phyloP scores from a whole-genome alignment of 2,797 vertebrate species.

The Xyrichtys novacula region DNA sequence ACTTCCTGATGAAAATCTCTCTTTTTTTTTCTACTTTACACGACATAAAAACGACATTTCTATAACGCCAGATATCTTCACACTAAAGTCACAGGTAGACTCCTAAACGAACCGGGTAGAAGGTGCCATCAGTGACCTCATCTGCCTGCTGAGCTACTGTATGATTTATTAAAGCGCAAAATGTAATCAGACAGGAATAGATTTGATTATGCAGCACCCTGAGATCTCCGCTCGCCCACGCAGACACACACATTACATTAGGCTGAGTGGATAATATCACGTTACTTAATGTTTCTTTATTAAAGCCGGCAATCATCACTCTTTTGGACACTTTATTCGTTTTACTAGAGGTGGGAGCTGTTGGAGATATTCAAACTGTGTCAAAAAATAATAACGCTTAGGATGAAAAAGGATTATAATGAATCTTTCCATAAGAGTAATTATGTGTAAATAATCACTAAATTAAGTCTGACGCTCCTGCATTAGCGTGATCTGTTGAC shows the following conservation, averaged over 20 bases:
- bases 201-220: constrained; percentile 59
- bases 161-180: constrained; percentile 51
- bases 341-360: not conserved
- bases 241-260: constrained; percentile 39
- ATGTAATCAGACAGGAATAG: constrained; percentile 67
- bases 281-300: constrained; percentile 51
- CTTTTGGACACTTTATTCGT: constrained; percentile 35
- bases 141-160: constrained; percentile 27
- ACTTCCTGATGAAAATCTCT: no score
- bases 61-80: no score
- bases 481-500: not conserved
- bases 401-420: not conserved
- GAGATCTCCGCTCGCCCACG: constrained; percentile 42
- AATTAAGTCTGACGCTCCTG: not conserved
- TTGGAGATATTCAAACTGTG: not conserved
- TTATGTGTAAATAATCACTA: not conserved
- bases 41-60: not conserved
- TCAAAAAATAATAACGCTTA: no score
- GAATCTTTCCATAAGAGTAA: not conserved
- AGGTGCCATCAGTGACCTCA: constrained; percentile 31
- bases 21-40: not conserved
- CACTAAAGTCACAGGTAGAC: not conserved
- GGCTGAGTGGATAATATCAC: constrained; percentile 56
- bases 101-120: constrained; percentile 2
- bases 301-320: constrained; percentile 20